phyloP scores from a whole-genome alignment of 2,113 vertebrate species.

The Heloderma charlesbogerti region DNA sequence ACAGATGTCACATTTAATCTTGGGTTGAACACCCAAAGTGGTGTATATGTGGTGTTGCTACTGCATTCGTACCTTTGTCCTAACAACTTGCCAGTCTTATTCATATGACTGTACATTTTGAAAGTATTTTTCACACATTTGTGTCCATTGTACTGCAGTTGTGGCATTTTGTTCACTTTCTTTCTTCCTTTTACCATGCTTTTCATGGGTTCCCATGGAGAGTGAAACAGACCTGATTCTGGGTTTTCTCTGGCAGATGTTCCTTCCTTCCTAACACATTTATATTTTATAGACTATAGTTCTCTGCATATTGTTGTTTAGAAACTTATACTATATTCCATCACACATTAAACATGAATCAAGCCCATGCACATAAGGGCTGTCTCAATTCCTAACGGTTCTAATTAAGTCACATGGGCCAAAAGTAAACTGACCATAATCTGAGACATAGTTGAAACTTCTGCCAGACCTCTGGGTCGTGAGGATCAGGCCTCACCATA shows the following conservation, averaged over 20 bases:
- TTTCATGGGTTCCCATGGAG: neutral
- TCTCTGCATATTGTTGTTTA: neutral
- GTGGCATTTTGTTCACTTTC: neutral
- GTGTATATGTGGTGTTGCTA: neutral
- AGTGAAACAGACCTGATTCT: neutral
- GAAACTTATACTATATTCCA: neutral
- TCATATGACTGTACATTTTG: neutral
- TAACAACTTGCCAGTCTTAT: neutral
- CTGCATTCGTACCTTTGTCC: neutral
- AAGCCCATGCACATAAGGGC: neutral
- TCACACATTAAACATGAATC: neutral
- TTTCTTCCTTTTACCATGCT: neutral
- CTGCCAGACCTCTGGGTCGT: neutral
- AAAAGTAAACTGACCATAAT: neutral
- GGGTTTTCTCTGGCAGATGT: neutral
- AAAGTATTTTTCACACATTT: neutral
- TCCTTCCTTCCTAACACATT: neutral
- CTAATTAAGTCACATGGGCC: neutral
- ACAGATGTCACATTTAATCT: neutral
- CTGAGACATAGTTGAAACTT: neutral
- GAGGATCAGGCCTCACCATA: neutral
- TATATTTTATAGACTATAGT: neutral
- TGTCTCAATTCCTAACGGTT: neutral
- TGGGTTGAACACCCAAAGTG: neutral
- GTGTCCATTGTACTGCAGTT: neutral